phyloP scores from a whole-genome alignment of 2,888 invertebrate species.

The Eustalomyia histrio region DNA sequence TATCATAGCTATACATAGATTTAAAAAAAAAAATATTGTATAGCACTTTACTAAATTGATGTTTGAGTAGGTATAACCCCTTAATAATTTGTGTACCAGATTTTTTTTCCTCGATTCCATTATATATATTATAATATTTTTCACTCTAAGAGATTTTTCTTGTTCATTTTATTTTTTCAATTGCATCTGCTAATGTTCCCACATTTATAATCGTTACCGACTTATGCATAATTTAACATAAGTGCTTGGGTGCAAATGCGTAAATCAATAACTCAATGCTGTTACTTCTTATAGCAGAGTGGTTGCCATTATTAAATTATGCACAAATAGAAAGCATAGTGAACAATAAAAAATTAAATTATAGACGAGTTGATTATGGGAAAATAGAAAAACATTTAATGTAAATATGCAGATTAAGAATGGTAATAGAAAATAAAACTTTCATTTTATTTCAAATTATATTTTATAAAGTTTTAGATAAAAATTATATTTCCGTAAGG shows the following conservation, averaged over 20 bases:
- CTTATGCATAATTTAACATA: constrained; percentile 54
- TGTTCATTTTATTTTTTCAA: not conserved
- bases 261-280: constrained; percentile 46
- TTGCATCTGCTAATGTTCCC: constrained; percentile 46
- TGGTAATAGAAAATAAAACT: not conserved
- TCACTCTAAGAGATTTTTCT: no score
- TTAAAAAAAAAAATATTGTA: no score
- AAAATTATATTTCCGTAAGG: no score
- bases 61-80: no score
- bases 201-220: constrained; percentile 40
- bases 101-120: no score
- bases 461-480: no score
- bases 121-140: no score
- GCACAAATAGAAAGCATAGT: constrained; percentile 12
- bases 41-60: no score
- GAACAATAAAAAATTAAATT: not conserved
- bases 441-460: no score
- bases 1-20: no score
- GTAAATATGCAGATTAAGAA: not conserved
- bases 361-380: not conserved
- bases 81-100: no score
- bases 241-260: constrained; percentile 40
- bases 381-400: not conserved
- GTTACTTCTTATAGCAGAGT: not conserved
- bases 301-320: constrained; percentile 35